Conservation (phyloP, 2,797 vertebrate genomes). For the Lagodon rhomboides region DNA sequence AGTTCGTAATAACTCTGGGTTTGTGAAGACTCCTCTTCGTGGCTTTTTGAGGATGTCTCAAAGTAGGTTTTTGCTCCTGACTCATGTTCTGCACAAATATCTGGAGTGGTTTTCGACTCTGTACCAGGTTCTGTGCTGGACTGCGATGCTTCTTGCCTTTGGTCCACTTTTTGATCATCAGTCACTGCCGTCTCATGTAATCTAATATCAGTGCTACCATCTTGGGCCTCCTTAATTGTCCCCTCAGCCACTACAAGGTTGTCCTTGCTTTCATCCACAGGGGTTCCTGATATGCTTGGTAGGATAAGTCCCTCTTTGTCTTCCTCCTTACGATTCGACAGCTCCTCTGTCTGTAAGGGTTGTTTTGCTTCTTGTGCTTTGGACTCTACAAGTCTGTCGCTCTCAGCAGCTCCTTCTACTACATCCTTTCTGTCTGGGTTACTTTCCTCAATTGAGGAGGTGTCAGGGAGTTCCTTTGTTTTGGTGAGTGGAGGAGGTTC, state of each 20-base stretch:
- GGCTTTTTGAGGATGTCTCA: conserved; percentile 90
- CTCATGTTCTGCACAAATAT: background rate
- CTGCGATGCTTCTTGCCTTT: conserved; percentile 29
- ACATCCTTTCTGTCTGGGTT: conserved; percentile 22
- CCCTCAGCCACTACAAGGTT: background rate
- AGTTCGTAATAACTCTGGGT: conserved; percentile 93
- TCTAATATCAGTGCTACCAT: conserved; percentile 8
- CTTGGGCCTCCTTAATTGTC: conserved; percentile 2
- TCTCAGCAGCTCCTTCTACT: conserved; percentile 20
- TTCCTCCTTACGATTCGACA: conserved; percentile 7
- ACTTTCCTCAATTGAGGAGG: conserved; percentile 8
- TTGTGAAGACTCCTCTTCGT: conserved; percentile 76
- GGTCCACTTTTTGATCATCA: conserved; percentile 21
- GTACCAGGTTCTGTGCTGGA: conserved; percentile 30
- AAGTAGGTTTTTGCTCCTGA: conserved; percentile 83
- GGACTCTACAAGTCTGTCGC: conserved; percentile 7
- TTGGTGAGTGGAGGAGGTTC: conserved; percentile 22
- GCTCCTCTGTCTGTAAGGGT: conserved; percentile 18
- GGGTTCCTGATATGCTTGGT: conserved; percentile 25
- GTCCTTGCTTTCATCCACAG: conserved; percentile 31
- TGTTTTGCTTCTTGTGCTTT: conserved; percentile 41
- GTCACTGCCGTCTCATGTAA: conserved; percentile 23
- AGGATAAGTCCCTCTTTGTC: conserved; percentile 21
- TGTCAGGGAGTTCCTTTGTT: conserved; percentile 24
- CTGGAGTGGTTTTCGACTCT: conserved; percentile 27